These are phyloP conservation scores for Drepana falcataria DNA, from an alignment of 2,888 invertebrate genomes.

Conservation along the genomic window DNA sequence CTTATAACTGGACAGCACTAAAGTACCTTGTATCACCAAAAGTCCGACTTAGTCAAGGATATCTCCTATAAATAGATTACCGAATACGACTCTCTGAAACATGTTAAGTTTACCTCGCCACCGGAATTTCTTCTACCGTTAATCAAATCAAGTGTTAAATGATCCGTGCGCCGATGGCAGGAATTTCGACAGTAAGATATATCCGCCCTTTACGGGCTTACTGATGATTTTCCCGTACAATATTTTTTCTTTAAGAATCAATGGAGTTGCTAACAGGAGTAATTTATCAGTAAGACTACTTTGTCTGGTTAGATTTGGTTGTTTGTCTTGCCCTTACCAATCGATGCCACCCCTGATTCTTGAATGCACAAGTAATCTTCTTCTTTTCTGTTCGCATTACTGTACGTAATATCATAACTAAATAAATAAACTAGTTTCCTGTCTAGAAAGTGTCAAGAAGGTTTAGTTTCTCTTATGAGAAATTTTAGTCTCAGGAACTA, in stretches of 20 bases:
- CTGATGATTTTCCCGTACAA: slow-evolving; percentile 53
- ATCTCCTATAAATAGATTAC: neutral
- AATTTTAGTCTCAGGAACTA: too few relatives aligned
- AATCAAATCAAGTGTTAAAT: slow-evolving; percentile 66
- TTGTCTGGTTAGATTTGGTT: slow-evolving; percentile 46
- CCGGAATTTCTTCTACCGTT: slow-evolving; percentile 37
- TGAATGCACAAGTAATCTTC: too few relatives aligned
- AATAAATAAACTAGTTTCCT: too few relatives aligned
- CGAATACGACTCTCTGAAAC: neutral
- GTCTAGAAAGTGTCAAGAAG: too few relatives aligned
- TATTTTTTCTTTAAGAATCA: slow-evolving; percentile 60
- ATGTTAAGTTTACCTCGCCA: slow-evolving; percentile 19
- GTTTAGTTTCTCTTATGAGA: too few relatives aligned
- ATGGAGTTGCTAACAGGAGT: slow-evolving; percentile 58
- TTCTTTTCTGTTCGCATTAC: too few relatives aligned
- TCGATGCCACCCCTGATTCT: slow-evolving; percentile 17
- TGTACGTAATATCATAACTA: too few relatives aligned
- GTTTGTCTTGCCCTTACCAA: slow-evolving; percentile 39
- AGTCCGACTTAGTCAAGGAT: neutral
- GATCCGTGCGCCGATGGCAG: slow-evolving; percentile 40
- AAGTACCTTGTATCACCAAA: too few relatives aligned
- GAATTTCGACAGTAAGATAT: slow-evolving; percentile 47
- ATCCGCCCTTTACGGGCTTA: slow-evolving; percentile 36
- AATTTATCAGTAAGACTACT: slow-evolving; percentile 59
- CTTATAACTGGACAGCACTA: neutral